A percentile compares a stretch with the other conserved stretches of the same genome.
Conservation (phyloP, 2,113 vertebrate species). For the Brachyhypopomus gauderio region DNA sequence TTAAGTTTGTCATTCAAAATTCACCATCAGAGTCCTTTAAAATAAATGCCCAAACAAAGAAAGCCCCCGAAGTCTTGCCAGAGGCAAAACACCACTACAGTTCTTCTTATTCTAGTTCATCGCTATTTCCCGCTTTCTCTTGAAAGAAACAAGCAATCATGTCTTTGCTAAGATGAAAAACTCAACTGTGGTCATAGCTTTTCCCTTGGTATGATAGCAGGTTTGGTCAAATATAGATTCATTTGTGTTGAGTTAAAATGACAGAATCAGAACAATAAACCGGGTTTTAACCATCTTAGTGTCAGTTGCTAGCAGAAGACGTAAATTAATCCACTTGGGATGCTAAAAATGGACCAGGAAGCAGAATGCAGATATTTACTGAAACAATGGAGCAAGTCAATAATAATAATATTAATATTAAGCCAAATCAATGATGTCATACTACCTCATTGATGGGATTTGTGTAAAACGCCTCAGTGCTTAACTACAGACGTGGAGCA, state of each 20-base stretch:
- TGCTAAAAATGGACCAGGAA: not conserved
- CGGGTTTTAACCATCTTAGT: not conserved
- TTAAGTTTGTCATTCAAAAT: not conserved
- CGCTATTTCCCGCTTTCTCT: not conserved
- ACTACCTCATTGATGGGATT: not conserved
- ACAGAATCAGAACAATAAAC: not conserved
- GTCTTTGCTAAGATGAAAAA: not conserved
- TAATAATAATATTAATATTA: not conserved
- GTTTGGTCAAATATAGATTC: not conserved
- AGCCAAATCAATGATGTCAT: not conserved
- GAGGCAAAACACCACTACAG: not conserved
- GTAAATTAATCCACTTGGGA: not conserved
- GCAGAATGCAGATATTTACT: not conserved
- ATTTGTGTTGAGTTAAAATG: not conserved
- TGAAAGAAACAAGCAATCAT: not conserved
- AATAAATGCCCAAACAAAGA: conserved; percentile 8
- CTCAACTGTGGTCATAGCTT: conserved; percentile 32
- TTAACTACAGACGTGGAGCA: not conserved
- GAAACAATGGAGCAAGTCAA: not conserved
- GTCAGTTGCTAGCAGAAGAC: not conserved
- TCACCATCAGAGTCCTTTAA: not conserved
- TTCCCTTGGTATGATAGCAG: conserved; percentile 30
- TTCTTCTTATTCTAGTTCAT: not conserved
- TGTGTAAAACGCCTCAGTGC: not conserved
- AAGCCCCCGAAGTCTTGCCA: not conserved